Evolutionary conservation across 2,797 vertebrate genomes (phyloP).

Genomic region (Denticeps clupeoides): DNA sequence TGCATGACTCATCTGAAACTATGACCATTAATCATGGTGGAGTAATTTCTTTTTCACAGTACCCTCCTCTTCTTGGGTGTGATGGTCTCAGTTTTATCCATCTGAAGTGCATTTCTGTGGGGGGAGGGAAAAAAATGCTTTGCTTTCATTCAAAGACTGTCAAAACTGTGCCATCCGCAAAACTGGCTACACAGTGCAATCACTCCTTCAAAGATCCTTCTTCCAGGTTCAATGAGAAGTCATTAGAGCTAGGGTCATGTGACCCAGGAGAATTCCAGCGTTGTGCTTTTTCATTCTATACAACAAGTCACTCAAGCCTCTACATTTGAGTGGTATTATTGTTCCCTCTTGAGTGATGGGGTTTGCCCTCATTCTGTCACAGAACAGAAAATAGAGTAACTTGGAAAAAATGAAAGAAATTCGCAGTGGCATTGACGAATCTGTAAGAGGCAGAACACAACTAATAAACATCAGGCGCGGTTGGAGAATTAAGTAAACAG

Average conservation of each 20-base stretch:
- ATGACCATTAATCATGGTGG: too few relatives aligned
- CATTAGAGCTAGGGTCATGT: too few relatives aligned
- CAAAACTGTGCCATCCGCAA: too few relatives aligned
- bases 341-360: constrained; percentile 38
- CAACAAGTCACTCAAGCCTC: too few relatives aligned
- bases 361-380: constrained; percentile 52
- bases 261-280: too few relatives aligned
- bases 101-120: not conserved
- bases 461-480: constrained; percentile 33
- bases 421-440: constrained; percentile 13
- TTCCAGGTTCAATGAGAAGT: too few relatives aligned
- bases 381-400: constrained; percentile 46
- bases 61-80: not conserved
- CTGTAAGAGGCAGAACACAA: not conserved
- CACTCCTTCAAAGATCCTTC: too few relatives aligned
- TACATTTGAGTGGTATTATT: too few relatives aligned
- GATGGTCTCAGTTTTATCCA: not conserved
- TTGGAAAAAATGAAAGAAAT: constrained; percentile 25
- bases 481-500: constrained; percentile 45
- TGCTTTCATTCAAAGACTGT: too few relatives aligned
- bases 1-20: constrained; percentile 47
- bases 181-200: too few relatives aligned
- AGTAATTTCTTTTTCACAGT: constrained; percentile 17
- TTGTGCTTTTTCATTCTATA: too few relatives aligned
- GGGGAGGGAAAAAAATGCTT: too few relatives aligned